A percentile compares a stretch with the other conserved stretches of the same genome.
phyloP scores from a whole-genome alignment of 2,888 invertebrate genomes.

The Ecliptopera silaceata region DNA sequence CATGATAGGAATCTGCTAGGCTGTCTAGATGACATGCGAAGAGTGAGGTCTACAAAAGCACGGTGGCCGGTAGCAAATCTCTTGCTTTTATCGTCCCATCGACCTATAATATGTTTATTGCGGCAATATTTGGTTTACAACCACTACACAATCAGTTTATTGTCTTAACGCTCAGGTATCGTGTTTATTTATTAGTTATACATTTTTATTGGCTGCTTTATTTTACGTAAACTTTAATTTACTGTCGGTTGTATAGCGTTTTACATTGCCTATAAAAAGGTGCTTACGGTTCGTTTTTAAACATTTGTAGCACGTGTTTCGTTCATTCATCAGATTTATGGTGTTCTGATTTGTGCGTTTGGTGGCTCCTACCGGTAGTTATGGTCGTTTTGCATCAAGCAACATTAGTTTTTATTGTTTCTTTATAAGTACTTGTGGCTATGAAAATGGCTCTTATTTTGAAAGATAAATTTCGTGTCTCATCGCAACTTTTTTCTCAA shows the following conservation, averaged over 20 bases:
- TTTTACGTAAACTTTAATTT: constrained; percentile 83
- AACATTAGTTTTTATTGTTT: not conserved
- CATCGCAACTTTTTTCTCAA: too few species aligned
- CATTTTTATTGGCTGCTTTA: constrained; percentile 82
- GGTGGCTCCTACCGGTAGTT: constrained; percentile 46
- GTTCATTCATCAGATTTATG: constrained; percentile 83
- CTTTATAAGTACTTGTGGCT: too few species aligned
- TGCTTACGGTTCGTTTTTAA: constrained; percentile 80
- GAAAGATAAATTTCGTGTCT: too few species aligned
- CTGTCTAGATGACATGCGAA: constrained; percentile 47
- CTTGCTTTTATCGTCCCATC: constrained; percentile 72
- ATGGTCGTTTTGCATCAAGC: constrained; percentile 1
- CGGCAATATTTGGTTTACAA: constrained; percentile 82
- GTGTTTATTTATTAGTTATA: constrained; percentile 83
- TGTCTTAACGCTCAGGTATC: constrained; percentile 81
- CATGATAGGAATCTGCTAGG: constrained; percentile 71
- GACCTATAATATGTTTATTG: constrained; percentile 81
- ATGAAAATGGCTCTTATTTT: too few species aligned
- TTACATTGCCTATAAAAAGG: constrained; percentile 83
- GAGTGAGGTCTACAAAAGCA: constrained; percentile 17
- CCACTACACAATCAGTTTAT: constrained; percentile 79
- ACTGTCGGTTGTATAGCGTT: constrained; percentile 79
- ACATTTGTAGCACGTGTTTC: constrained; percentile 82
- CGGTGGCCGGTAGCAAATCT: constrained; percentile 38
- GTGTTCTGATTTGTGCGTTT: constrained; percentile 67